Percentiles rank a stretch among this genome's conserved stretches.
These are phyloP conservation scores for Drosophila leontia DNA, from an alignment of 1,140 invertebrate genomes.

Conservation along the genomic window DNA sequence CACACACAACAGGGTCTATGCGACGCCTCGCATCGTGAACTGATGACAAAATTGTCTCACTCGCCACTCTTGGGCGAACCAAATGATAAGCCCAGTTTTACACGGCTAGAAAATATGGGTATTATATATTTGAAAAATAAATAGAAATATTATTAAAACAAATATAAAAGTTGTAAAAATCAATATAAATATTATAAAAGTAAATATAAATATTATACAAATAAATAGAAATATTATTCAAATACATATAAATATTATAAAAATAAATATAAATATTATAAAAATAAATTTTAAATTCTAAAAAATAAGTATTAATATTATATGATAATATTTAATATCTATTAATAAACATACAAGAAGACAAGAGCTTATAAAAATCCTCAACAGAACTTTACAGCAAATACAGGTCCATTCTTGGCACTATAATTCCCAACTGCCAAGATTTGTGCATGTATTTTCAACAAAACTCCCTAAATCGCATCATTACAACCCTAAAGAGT, in stretches of 20 bases:
- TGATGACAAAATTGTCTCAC: conserved; percentile 76
- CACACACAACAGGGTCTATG: conserved; percentile 28
- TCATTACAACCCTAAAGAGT: too few relatives aligned
- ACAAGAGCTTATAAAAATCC: too few relatives aligned
- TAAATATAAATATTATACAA: not conserved
- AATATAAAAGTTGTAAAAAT: too few relatives aligned
- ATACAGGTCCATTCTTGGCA: too few relatives aligned
- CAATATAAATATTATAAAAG: not conserved
- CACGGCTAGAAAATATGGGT: conserved; percentile 17
- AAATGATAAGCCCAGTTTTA: conserved; percentile 21
- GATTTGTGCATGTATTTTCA: not conserved
- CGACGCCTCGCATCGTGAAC: conserved; percentile 10
- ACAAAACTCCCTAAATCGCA: too few relatives aligned
- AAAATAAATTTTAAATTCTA: not conserved
- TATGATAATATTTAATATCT: too few relatives aligned
- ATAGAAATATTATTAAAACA: not conserved
- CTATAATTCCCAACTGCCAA: not conserved
- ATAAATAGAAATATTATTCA: not conserved
- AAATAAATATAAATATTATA: not conserved
- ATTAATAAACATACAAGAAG: too few relatives aligned
- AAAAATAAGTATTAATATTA: not conserved
- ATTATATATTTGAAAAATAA: not conserved
- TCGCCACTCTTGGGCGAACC: conserved; percentile 40
- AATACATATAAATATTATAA: not conserved
- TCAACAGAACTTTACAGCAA: too few relatives aligned